Evolutionary conservation across 2,797 vertebrate genomes (phyloP).

Genomic region (Microchirus variegatus): DNA sequence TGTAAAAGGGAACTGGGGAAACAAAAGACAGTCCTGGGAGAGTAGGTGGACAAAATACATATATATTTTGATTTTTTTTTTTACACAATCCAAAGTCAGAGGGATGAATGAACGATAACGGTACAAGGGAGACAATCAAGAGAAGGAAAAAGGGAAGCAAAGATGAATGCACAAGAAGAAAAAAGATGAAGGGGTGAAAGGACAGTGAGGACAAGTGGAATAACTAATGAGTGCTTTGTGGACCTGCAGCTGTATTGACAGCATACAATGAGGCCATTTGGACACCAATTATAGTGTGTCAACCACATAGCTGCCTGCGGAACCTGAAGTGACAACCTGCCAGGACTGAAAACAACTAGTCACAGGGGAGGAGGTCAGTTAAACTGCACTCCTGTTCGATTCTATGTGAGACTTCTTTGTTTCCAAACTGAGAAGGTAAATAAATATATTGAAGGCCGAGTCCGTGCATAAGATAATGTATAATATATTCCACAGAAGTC

Average conservation of each 20-base stretch:
- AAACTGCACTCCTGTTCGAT: neutral
- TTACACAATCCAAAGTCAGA: neutral
- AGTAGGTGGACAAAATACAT: neutral
- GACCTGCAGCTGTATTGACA: conserved; percentile 52
- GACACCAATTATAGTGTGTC: conserved; percentile 58
- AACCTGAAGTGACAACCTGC: conserved; percentile 56
- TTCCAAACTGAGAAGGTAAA: conserved; percentile 7
- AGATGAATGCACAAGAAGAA: conserved; percentile 11
- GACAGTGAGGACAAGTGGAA: conserved; percentile 18
- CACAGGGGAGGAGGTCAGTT: conserved; percentile 18
- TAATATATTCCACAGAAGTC: too few species aligned
- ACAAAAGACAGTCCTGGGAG: neutral
- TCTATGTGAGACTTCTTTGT: neutral
- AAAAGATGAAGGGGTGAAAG: neutral
- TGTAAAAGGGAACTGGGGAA: neutral
- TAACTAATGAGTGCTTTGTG: conserved; percentile 1
- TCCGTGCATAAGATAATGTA: too few species aligned
- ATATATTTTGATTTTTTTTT: too few species aligned
- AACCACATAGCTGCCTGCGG: conserved; percentile 40
- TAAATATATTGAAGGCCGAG: neutral
- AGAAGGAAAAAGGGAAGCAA: neutral
- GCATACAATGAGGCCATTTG: conserved; percentile 29
- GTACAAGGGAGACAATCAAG: neutral
- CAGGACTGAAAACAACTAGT: conserved; percentile 22
- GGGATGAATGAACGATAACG: neutral